Conservation (phyloP, 2,888 invertebrate genomes). For the Polyploca ridens region DNA sequence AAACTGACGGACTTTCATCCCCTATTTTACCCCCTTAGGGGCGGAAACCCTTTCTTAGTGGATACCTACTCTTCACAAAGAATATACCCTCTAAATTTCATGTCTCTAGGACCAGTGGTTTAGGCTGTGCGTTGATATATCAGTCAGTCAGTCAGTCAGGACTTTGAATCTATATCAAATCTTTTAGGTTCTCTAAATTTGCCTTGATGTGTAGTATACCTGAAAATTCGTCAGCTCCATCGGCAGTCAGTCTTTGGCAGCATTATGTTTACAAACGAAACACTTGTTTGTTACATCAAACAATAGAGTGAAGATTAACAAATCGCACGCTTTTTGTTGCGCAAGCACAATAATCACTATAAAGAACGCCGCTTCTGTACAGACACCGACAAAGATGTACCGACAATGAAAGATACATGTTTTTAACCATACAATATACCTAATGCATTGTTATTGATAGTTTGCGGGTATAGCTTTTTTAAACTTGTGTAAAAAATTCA, state of each 20-base stretch:
- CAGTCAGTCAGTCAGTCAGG: no score
- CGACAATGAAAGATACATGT: constrained; percentile 27
- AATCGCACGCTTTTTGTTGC: constrained; percentile 52
- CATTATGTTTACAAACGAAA: constrained; percentile 55
- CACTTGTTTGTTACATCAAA: constrained; percentile 53
- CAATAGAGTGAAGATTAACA: constrained; percentile 56
- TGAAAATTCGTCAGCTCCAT: neutral
- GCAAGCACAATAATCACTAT: constrained; percentile 52
- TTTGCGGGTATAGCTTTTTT: constrained; percentile 32
- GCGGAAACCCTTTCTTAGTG: no score
- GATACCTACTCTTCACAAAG: no score
- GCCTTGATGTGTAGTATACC: neutral
- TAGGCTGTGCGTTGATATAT: no score
- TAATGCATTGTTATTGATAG: constrained; percentile 48
- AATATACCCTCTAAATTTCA: no score
- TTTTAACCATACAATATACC: constrained; percentile 16
- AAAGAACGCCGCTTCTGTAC: constrained; percentile 41
- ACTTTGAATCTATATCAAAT: no score
- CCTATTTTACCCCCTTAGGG: no score
- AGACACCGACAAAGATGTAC: constrained; percentile 37
- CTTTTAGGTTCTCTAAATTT: no score
- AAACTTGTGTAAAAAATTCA: neutral
- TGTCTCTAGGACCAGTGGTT: no score
- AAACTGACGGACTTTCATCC: no score
- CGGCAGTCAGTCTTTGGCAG: neutral